These are phyloP conservation scores for Cyphotilapia sp. DNA, from an alignment of 2,113 vertebrate genomes.

Conservation along the genomic window DNA sequence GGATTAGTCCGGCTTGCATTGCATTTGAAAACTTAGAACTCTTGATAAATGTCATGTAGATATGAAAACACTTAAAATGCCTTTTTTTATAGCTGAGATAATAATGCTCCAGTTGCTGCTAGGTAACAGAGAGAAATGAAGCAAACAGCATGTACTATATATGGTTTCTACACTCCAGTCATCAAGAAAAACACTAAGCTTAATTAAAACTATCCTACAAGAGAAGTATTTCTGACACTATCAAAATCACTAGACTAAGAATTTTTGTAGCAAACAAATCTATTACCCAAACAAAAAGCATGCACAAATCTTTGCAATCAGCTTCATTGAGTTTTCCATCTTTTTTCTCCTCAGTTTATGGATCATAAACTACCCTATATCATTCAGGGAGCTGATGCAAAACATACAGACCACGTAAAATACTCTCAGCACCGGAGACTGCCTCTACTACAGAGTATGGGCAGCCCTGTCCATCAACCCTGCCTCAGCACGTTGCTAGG, in stretches of 20 bases:
- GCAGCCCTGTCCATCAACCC: slow-evolving; percentile 69
- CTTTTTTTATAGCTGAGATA: not conserved
- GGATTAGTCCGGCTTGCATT: not conserved
- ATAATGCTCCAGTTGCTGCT: not conserved
- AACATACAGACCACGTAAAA: slow-evolving; percentile 54
- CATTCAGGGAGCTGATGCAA: slow-evolving; percentile 70
- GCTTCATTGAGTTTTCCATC: not conserved
- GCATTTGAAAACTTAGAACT: not conserved
- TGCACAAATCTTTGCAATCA: not conserved
- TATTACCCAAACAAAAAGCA: not conserved
- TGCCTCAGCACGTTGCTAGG: slow-evolving; percentile 79
- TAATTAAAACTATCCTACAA: not conserved
- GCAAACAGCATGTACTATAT: not conserved
- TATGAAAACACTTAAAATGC: not conserved
- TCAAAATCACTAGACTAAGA: not conserved
- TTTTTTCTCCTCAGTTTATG: slow-evolving; percentile 56
- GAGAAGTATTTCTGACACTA: not conserved
- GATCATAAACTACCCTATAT: slow-evolving; percentile 78
- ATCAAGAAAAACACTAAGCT: accelerated
- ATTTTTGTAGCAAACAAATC: not conserved
- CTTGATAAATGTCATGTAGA: not conserved
- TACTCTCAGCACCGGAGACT: slow-evolving; percentile 54
- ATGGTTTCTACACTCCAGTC: not conserved
- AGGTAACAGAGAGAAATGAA: not conserved
- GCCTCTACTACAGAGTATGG: slow-evolving; percentile 72